phyloP scores from a whole-genome alignment of 2,113 vertebrate species.

The Phainopepla nitens region DNA sequence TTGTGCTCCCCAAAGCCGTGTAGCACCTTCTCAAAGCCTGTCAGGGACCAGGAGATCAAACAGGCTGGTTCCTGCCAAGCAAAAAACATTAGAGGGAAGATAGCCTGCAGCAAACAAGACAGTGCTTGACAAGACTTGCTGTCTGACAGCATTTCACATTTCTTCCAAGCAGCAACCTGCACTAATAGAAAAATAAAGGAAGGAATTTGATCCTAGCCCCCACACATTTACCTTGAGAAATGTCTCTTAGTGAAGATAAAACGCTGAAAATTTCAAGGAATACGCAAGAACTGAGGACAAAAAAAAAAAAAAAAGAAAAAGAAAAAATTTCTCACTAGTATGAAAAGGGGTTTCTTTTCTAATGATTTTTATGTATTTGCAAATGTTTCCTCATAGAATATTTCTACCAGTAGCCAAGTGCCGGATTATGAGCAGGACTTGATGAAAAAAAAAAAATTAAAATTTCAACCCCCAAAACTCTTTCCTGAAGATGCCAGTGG shows the following conservation, averaged over 20 bases:
- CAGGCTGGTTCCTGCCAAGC: background rate
- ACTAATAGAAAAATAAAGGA: background rate
- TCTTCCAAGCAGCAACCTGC: background rate
- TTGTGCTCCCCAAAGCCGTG: background rate
- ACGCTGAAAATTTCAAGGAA: background rate
- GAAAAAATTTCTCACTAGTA: background rate
- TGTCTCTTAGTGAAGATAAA: background rate
- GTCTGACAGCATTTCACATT: background rate
- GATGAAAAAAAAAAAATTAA: background rate
- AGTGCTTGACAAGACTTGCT: background rate
- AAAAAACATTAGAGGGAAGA: background rate
- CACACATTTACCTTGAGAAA: background rate
- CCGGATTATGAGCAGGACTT: accelerated
- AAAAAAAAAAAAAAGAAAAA: background rate
- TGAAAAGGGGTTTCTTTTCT: background rate
- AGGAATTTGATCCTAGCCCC: background rate
- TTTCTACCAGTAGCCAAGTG: background rate
- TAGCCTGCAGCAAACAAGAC: background rate
- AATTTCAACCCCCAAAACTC: background rate
- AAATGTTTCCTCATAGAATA: background rate
- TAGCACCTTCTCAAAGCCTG: background rate
- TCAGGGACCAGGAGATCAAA: background rate
- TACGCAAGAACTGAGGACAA: background rate
- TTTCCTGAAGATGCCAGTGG: background rate
- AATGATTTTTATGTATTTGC: background rate